phyloP scores from a whole-genome alignment of 2,113 vertebrate genomes.

The Atrichornis clamosus region DNA sequence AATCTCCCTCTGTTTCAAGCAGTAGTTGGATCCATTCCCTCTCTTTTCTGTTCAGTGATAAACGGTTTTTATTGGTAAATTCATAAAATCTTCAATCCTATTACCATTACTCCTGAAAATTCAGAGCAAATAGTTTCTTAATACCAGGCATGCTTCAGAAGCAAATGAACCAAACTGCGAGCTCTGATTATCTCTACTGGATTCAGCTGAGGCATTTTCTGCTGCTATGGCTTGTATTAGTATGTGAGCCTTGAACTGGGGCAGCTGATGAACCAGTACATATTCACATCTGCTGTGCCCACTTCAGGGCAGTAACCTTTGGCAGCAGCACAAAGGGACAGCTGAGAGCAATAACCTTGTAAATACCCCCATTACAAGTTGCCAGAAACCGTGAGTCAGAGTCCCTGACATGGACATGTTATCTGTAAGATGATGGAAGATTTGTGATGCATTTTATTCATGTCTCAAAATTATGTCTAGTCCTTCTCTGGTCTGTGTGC shows the following conservation, averaged over 20 bases:
- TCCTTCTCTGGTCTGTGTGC: background rate
- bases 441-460: constrained; percentile 12
- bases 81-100: background rate
- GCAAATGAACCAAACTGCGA: background rate
- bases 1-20: background rate
- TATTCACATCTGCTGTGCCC: background rate
- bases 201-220: background rate
- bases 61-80: background rate
- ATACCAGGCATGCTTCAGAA: background rate
- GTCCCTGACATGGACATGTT: background rate
- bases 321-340: background rate
- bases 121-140: background rate
- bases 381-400: background rate
- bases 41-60: background rate
- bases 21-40: background rate
- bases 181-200: background rate
- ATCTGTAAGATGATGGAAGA: background rate
- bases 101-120: background rate
- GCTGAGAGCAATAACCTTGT: constrained; percentile 16
- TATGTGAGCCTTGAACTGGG: background rate
- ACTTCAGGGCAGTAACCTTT: background rate
- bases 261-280: background rate
- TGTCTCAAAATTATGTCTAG: background rate
- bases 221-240: background rate
- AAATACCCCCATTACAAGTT: constrained; percentile 14